Conservation (phyloP, 2,888 invertebrate genomes). For the Aproaerema taeniolella region DNA sequence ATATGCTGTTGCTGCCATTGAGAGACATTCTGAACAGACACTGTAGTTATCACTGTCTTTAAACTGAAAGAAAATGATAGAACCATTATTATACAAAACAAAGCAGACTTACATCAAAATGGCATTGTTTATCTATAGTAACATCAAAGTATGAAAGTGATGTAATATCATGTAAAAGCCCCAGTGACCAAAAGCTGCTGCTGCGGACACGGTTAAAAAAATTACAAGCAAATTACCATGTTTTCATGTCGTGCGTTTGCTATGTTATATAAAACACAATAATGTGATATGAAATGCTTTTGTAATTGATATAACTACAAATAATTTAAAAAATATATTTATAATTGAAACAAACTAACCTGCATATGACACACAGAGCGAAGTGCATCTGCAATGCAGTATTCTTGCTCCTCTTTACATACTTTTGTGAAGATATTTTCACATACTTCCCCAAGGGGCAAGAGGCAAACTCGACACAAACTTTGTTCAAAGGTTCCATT, state of each 20-base stretch:
- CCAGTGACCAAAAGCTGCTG: background rate
- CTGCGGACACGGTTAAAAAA: background rate
- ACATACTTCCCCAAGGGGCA: constrained; percentile 34
- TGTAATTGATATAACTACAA: no score
- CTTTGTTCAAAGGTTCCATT: constrained; percentile 49
- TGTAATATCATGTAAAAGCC: no score
- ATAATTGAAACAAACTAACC: constrained; percentile 28
- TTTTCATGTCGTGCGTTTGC: no score
- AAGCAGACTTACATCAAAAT: no score
- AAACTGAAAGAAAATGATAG: constrained; percentile 36
- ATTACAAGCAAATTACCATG: no score
- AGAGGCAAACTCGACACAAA: constrained; percentile 54
- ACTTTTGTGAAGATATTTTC: constrained; percentile 57
- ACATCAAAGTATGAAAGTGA: no score
- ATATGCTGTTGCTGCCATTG: constrained; percentile 43
- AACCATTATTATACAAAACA: no score
- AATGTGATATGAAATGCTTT: no score
- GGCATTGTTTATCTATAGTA: no score
- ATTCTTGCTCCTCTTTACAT: constrained; percentile 48
- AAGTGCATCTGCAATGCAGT: constrained; percentile 54
- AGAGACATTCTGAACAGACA: constrained; percentile 51
- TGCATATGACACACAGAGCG: constrained; percentile 39
- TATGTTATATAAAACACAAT: no score
- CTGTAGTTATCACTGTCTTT: constrained; percentile 37
- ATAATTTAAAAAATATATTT: background rate